Evolutionary conservation across 2,888 invertebrate genomes (phyloP).

Genomic region (Oxycera nigricornis): DNA sequence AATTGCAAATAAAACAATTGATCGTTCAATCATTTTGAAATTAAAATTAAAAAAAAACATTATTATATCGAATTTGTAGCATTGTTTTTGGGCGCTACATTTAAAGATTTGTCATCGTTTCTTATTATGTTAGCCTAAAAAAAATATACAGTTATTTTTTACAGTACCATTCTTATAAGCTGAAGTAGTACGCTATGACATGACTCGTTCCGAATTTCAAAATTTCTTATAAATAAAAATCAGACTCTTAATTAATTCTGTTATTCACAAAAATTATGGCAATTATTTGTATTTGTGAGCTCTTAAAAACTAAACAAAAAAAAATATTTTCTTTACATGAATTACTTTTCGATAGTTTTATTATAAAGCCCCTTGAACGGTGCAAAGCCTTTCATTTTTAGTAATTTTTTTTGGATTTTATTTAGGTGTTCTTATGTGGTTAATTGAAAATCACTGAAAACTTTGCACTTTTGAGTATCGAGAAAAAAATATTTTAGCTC

Average conservation of each 20-base stretch:
- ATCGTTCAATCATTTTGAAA: not conserved
- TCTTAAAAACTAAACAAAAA: constrained; percentile 19
- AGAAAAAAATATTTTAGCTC: not conserved
- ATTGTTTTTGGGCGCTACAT: not conserved
- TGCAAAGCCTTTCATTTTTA: constrained; percentile 21
- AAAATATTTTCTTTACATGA: constrained; percentile 1
- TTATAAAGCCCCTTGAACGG: constrained; percentile 34
- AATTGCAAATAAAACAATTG: not conserved
- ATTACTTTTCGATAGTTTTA: constrained; percentile 2
- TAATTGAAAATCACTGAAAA: constrained; percentile 24
- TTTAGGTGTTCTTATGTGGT: not conserved
- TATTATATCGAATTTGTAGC: constrained; percentile 2
- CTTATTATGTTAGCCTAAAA: not conserved
- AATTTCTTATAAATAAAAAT: constrained; percentile 16
- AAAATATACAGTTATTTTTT: not conserved
- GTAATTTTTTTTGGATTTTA: not conserved
- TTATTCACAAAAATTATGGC: constrained; percentile 36
- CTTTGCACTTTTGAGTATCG: constrained; percentile 39
- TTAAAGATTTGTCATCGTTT: not conserved
- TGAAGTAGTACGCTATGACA: constrained; percentile 30
- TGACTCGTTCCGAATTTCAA: constrained; percentile 26
- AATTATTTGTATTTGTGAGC: constrained; percentile 35
- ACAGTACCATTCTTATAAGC: not conserved
- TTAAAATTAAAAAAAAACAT: too few species aligned
- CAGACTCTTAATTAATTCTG: constrained; percentile 35